Evolutionary conservation across 1,140 invertebrate species (phyloP), one percentile per base, ranked within the genome.

Genomic region (Ctenoplectra terminalis): DNA sequence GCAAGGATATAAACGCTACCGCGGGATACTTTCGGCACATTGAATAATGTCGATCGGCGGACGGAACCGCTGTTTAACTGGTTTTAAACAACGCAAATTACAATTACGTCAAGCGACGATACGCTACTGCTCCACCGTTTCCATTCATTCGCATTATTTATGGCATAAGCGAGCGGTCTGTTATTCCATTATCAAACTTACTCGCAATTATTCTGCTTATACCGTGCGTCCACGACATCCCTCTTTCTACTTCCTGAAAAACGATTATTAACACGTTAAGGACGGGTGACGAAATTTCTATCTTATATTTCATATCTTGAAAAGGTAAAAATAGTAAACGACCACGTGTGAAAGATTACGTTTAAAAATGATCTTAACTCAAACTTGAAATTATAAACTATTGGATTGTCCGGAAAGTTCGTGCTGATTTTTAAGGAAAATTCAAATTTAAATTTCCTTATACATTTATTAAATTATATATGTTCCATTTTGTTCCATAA

Each of bases 21-120:
- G 61, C 17, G 56, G 50, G 58, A 81, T 71, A 80, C 64, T 81
- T 77, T 81, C 66, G 72, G 43, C 78, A 34, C 48, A n/a, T 54
- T 61, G 71, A 67, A 73, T 81, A 86, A 85, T 43, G 54, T n/a
- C 71, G 72, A 85, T 86, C 63, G 83, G 83, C 70, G 64, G 60
- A 26, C 86, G 71, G 67, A 82, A 52, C 34, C 61, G 60, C 85
- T 76, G 87, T 89, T 90, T 88, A 90, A 87, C 80, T 50, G 83
- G 84, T 88, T 91, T 91, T 90, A 89, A 91, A 89, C 89, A 89
- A 91, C 90, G 90, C 87, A 89, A 91, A 92, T 90, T 88, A 89
- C 88, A 90, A 88, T 90, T 88, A 83, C 46, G 60, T 31, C 40
- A 34, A 17, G 31, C 48, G 43, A 71, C 50, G 52, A 50, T 61